Evolutionary conservation across 2,888 invertebrate species (phyloP).

Genomic region (Lepidocyrtoides sp.): DNA sequence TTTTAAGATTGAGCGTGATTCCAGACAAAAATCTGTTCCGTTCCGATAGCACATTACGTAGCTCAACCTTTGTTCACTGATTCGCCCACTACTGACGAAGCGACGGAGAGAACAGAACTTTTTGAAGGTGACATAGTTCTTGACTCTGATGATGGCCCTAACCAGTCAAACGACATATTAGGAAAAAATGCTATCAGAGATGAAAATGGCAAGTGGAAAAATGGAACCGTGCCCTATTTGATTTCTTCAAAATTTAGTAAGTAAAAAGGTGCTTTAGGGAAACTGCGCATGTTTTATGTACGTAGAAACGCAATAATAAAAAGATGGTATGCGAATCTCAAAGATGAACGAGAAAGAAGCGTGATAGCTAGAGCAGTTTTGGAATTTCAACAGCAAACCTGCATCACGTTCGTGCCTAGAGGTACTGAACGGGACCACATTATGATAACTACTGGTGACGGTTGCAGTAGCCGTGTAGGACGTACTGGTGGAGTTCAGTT

Average conservation of each 20-base stretch:
- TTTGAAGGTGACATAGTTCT: slow-evolving; percentile 85
- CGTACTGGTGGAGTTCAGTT: slow-evolving; percentile 87
- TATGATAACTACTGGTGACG: slow-evolving; percentile 86
- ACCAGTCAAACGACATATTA: too few relatives aligned
- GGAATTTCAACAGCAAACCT: slow-evolving; percentile 87
- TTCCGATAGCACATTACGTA: too few relatives aligned
- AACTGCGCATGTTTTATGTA: background rate
- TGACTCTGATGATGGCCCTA: slow-evolving; percentile 43
- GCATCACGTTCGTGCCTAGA: slow-evolving; percentile 86
- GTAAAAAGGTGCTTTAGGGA: slow-evolving; percentile 21
- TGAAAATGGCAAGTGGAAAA: slow-evolving; percentile 85
- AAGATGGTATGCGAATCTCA: too few relatives aligned
- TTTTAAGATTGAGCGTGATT: too few relatives aligned
- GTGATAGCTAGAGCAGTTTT: slow-evolving; percentile 87
- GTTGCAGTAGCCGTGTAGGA: slow-evolving; percentile 88
- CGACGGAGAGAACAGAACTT: too few relatives aligned
- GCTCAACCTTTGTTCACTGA: too few relatives aligned
- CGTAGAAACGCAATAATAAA: too few relatives aligned
- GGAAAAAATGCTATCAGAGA: slow-evolving; percentile 86
- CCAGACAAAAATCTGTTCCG: too few relatives aligned
- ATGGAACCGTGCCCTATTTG: slow-evolving; percentile 86
- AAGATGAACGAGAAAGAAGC: slow-evolving; percentile 85
- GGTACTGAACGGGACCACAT: slow-evolving; percentile 86
- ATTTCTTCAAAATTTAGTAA: slow-evolving; percentile 86
- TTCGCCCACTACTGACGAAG: too few relatives aligned